phyloP scores from a whole-genome alignment of 2,888 invertebrate genomes.

The Perithous albicinctus region DNA sequence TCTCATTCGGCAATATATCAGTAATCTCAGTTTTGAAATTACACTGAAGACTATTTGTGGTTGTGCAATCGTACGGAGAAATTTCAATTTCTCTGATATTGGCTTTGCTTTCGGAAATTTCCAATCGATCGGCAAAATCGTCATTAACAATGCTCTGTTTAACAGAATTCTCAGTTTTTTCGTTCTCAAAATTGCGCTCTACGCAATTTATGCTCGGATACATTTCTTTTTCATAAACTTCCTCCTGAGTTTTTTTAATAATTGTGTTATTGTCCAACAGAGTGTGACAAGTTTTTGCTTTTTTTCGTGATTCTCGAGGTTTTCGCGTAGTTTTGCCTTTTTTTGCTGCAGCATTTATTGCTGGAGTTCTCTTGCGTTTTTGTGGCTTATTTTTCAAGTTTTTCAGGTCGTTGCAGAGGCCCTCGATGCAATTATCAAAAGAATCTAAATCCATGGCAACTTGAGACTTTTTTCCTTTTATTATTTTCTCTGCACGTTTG shows the following conservation, averaged over 20 bases:
- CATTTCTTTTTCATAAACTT: not conserved
- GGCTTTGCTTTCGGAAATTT: not conserved
- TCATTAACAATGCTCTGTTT: not conserved
- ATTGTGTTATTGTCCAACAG: not conserved
- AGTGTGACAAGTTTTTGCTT: not conserved
- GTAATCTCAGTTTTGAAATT: too few relatives aligned
- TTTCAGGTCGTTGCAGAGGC: slow-evolving; percentile 7
- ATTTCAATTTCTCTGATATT: not conserved
- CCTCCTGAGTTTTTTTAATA: not conserved
- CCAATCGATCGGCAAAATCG: not conserved
- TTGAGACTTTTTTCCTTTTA: not conserved
- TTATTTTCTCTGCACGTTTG: not conserved
- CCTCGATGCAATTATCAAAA: not conserved
- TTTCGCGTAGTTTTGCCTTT: not conserved
- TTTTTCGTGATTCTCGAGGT: not conserved
- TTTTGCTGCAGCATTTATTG: not conserved
- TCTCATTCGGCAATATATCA: too few relatives aligned
- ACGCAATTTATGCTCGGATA: not conserved
- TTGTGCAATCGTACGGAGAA: too few relatives aligned
- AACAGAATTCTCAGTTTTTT: not conserved
- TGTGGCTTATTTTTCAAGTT: not conserved
- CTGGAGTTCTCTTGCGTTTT: not conserved
- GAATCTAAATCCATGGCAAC: not conserved
- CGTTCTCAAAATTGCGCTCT: not conserved
- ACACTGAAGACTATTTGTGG: too few relatives aligned